Evolutionary conservation across 2,888 invertebrate species (phyloP), one percentile per base, ranked within the genome.

Genomic region (Drosophila prostipennis): DNA sequence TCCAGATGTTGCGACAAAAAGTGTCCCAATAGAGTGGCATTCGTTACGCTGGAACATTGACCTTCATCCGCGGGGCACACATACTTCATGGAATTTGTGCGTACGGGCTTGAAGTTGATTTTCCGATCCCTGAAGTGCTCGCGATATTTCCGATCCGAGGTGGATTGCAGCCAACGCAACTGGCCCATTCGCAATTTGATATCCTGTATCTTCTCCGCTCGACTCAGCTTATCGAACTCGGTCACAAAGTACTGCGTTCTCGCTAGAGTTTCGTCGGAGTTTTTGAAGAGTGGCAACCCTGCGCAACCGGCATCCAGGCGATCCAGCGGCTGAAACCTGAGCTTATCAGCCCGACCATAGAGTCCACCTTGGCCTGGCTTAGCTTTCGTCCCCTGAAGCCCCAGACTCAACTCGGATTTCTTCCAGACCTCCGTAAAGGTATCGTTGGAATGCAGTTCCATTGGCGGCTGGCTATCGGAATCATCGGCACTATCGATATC

Each of bases 361-460:
- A 71, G 36, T 3, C 46, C 32, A 5, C 32, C 46, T 4, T 14
- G 11, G 8, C 46, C 14, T 26, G 26, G 26, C 2, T 3, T 29
- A 0, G 32, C 6, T 32, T 11, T 14, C 1, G 14, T 10, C 1
- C 11, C 11, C 11, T 2, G 5, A 1, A 11, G 3, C 2, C 1
- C 32, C 29, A 10, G 16, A 1, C 29, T 6, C 3, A 32, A 16
- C 0, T 5, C 2, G 3, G 34, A 7, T 0, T 10, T 11, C 6
- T 0, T 8, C 81, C 79, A 79, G 0, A 67, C 55, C 0, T 67
- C 57, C 6, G 42, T 60, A 0, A 79, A 40, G 1, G 56, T 71
- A n/a, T 64, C 53, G 0, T 8, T n/a, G n/a, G 61, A 39, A 3
- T 1, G n/a, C 10, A 57, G n/a, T 2, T 52, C n/a, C 3, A 29